Evolutionary conservation across 2,113 vertebrate species (phyloP).

Genomic region (Syrrhaptes paradoxus): DNA sequence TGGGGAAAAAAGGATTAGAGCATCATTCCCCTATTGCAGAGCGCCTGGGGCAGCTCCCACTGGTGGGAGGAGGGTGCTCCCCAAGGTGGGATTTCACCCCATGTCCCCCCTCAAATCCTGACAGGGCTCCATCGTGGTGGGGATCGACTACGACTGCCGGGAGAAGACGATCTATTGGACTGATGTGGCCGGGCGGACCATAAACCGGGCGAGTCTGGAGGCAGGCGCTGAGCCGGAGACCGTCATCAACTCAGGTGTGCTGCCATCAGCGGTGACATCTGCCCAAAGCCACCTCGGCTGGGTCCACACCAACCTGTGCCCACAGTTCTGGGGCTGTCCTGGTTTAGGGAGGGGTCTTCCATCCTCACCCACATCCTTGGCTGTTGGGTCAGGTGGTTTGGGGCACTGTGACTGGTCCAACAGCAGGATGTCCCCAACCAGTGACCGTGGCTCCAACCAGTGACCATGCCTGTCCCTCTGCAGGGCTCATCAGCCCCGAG

Average conservation of each 20-base stretch:
- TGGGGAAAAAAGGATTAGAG: neutral
- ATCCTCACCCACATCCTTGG: fast-evolving
- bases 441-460: neutral
- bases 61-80: neutral
- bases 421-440: fast-evolving
- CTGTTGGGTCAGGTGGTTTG: fast-evolving
- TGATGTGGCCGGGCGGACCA: slow-evolving; percentile 88
- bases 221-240: slow-evolving; percentile 88
- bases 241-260: slow-evolving; percentile 84
- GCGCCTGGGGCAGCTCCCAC: fast-evolving
- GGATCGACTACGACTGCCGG: slow-evolving; percentile 90
- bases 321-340: neutral
- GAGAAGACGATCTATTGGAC: slow-evolving; percentile 95
- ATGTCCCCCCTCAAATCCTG: neutral
- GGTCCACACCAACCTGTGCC: neutral
- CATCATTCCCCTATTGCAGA: fast-evolving
- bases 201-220: slow-evolving; percentile 84
- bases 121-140: slow-evolving; percentile 96
- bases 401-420: fast-evolving
- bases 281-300: fast-evolving
- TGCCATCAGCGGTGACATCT: neutral
- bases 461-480: neutral
- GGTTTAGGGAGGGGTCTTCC: neutral
- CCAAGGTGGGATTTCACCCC: neutral
- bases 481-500: slow-evolving; percentile 93